Evolutionary conservation across 2,113 vertebrate genomes (phyloP), one percentile per base, ranked within the genome.

Genomic region (Erinaceus europaeus): DNA sequence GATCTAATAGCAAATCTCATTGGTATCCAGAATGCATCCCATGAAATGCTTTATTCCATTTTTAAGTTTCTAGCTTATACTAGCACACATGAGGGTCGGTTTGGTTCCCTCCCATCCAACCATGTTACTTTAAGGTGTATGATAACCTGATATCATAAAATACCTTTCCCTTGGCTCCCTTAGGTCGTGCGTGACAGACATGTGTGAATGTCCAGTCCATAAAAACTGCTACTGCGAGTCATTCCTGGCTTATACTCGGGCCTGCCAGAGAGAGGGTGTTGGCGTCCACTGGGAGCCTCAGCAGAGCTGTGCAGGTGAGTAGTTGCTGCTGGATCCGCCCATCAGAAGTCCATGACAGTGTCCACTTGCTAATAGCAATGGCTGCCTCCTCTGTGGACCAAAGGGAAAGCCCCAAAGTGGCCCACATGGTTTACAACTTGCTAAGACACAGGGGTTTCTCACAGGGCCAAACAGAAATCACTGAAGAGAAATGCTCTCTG

Each of bases 141-240:
- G 32, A n/a, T 75, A 36, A 57, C 55, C 9, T 75, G 12, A 44
- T 21, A n/a, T 38, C 50, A 91, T 88, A 44, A 46, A 55, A 84
- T 75, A 27, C 74, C 9, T 91, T 81, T 6, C 55, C 84, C 1
- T 77, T 94, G 84, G 95, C 21, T 93, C 79, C 85, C 76, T 18
- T 89, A 99, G 99, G 97, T 99, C 99, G 13, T 99, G 99, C 50
- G 98, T 99, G 88, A 99, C 99, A 27, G 99, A 99, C 92, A 99
- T 99, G 99, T 99, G 99, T 1, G 99, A 99, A 91, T 99, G 99
- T 86, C 99, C 99, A 0, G 95, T 98, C 74, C 99, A 99, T 96
- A 99, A 99, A 93, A 99, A 99, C 96, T 99, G 99, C 93, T 99
- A 98, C 97, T 99, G 99, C 0, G 99, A 99, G 96, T 99, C 99